phyloP scores from a whole-genome alignment of 2,797 vertebrate species.

The Lepus oiostolus region DNA sequence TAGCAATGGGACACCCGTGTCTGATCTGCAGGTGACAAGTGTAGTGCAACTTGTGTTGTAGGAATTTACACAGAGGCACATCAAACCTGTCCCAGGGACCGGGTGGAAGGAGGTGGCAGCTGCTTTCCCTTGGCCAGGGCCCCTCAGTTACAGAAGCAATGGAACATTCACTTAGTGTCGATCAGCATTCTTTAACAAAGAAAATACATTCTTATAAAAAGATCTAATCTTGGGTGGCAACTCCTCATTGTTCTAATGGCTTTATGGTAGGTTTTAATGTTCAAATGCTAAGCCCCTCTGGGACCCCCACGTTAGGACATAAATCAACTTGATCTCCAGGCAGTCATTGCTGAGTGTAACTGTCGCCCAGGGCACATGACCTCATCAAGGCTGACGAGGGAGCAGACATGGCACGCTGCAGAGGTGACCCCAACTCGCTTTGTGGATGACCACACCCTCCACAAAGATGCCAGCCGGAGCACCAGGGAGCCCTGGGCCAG shows the following conservation, averaged over 20 bases:
- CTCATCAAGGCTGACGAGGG: background rate
- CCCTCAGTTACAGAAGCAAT: background rate
- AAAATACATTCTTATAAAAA: background rate
- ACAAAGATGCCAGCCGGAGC: background rate
- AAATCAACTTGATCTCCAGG: conserved; percentile 3
- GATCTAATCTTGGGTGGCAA: background rate
- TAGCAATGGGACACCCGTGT: conserved; percentile 3
- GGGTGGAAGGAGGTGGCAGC: background rate
- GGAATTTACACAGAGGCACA: background rate
- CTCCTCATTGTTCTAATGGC: background rate
- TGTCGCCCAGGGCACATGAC: background rate
- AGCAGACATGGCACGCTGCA: background rate
- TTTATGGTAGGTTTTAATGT: background rate
- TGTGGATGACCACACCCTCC: background rate
- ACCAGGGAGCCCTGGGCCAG: background rate
- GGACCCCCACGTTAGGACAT: background rate
- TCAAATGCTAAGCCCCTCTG: background rate
- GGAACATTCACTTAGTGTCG: background rate
- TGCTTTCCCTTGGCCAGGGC: background rate
- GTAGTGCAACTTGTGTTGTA: background rate
- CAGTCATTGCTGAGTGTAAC: background rate
- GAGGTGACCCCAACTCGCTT: background rate
- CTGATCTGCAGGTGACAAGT: background rate
- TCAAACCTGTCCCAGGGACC: background rate
- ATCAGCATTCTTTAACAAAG: background rate